Conservation (phyloP, 1,140 invertebrate genomes). For the Stegodyphus mimosarum region DNA sequence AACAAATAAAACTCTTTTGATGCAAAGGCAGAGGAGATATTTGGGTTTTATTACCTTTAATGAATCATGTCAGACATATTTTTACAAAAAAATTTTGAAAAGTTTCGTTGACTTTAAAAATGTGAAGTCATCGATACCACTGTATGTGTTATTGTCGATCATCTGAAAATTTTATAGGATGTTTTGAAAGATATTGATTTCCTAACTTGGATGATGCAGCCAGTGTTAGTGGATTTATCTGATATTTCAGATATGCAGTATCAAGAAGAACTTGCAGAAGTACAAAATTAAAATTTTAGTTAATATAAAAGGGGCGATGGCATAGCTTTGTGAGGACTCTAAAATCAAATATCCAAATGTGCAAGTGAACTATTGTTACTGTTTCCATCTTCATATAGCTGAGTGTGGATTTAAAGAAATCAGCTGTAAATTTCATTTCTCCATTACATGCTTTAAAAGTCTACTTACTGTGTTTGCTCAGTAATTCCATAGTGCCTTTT, state of each 20-base stretch:
- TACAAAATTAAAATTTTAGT: not conserved
- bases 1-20: constrained; percentile 47
- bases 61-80: constrained; percentile 2
- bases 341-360: not conserved
- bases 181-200: constrained; percentile 27
- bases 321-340: not conserved
- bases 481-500: not conserved
- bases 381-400: not conserved
- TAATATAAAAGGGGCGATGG: not conserved
- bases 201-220: constrained; percentile 1
- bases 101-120: constrained; percentile 33
- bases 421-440: not conserved
- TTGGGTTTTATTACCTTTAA: constrained; percentile 31
- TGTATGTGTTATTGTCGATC: constrained; percentile 12
- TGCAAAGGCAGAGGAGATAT: not conserved
- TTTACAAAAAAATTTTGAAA: constrained; percentile 30
- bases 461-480: not conserved
- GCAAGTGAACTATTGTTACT: not conserved
- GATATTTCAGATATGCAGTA: not conserved
- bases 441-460: not conserved
- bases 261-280: not conserved
- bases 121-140: not conserved
- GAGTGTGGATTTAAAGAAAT: not conserved
- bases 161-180: constrained; percentile 31
- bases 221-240: not conserved